Conservation (phyloP, 2,113 vertebrate species). For the Elgaria multicarinata region DNA sequence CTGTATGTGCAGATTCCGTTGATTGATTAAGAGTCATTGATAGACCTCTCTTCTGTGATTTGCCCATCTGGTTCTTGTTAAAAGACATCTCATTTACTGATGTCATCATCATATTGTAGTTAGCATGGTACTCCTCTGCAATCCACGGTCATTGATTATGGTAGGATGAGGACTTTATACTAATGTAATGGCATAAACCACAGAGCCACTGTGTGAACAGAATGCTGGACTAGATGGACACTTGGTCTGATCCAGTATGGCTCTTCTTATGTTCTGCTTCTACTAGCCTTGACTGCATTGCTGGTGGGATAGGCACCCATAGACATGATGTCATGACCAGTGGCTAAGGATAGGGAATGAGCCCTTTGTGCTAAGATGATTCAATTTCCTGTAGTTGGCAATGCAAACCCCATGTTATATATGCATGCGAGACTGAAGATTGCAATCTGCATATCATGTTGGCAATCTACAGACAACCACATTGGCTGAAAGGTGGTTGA, state of each 20-base stretch:
- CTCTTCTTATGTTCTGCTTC: too few relatives aligned
- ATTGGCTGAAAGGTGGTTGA: slow-evolving; percentile 10
- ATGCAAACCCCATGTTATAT: not conserved
- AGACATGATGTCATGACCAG: not conserved
- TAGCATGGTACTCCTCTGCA: not conserved
- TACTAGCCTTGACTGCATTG: not conserved
- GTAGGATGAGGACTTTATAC: not conserved
- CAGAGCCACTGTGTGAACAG: too few relatives aligned
- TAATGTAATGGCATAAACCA: not conserved
- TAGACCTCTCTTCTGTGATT: not conserved
- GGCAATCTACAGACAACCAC: not conserved
- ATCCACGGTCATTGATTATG: not conserved
- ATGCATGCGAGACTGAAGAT: not conserved
- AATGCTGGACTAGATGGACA: too few relatives aligned
- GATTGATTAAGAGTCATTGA: not conserved
- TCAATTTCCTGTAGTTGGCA: not conserved
- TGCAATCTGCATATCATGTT: not conserved
- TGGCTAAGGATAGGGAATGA: not conserved
- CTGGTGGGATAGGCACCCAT: not conserved
- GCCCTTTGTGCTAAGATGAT: not conserved
- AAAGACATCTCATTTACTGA: not conserved
- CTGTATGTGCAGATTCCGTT: not conserved
- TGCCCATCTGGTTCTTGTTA: not conserved
- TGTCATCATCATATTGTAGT: not conserved
- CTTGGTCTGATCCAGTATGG: too few relatives aligned